Percentiles rank a stretch among this genome's conserved stretches.
Conservation (phyloP, 2,888 invertebrate genomes). For the Cloeon dipterum region DNA sequence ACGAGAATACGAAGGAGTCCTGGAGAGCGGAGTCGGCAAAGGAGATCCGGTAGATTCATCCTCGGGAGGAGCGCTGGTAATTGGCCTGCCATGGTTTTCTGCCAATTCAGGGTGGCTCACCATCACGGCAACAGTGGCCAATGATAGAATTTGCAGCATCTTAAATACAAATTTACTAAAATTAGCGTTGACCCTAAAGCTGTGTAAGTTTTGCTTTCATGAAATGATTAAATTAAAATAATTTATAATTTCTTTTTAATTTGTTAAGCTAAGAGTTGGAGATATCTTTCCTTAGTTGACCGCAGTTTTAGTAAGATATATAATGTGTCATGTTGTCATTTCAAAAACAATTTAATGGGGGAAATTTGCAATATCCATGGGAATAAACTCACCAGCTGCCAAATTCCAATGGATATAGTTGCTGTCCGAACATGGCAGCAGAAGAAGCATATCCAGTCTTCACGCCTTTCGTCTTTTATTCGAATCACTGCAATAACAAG, state of each 20-base stretch:
- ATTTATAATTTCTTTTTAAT: too few species aligned
- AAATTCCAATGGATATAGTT: constrained; percentile 56
- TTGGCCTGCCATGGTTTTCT: not conserved
- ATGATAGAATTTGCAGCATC: constrained; percentile 51
- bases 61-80: too few species aligned
- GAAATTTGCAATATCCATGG: too few species aligned
- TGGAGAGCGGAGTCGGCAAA: not conserved
- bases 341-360: too few species aligned
- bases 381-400: constrained; percentile 81
- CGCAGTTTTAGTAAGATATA: too few species aligned
- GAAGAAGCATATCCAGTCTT: constrained; percentile 58
- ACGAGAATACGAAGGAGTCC: not conserved
- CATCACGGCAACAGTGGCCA: constrained; percentile 48
- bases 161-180: constrained; percentile 19
- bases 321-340: too few species aligned
- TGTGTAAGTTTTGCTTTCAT: too few species aligned
- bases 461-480: constrained; percentile 41
- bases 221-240: too few species aligned
- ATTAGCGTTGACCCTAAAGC: too few species aligned
- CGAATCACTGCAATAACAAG: constrained; percentile 18
- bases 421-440: constrained; percentile 67
- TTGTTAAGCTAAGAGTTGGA: constrained; percentile 7
- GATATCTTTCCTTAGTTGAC: too few species aligned
- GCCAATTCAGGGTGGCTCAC: constrained; percentile 45
- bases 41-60: not conserved